Percentiles rank a stretch among this genome's conserved stretches.
Evolutionary conservation across 2,888 invertebrate species (phyloP).

Genomic region (Cryptocheilus praepositus): DNA sequence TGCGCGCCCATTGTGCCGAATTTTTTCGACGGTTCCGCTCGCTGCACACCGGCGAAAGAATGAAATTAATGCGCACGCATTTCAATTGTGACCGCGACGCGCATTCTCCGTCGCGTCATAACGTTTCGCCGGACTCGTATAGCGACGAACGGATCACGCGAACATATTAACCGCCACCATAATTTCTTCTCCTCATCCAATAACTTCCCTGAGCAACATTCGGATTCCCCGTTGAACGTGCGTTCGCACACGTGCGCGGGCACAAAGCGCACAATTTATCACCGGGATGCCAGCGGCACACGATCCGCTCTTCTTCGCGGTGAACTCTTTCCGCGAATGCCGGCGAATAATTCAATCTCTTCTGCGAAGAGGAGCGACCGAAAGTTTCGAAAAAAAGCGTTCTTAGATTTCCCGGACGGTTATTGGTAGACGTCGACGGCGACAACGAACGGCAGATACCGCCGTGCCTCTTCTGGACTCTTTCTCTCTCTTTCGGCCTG

Average conservation of each 20-base stretch:
- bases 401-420: conserved; percentile 47
- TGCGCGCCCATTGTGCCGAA: too few relatives aligned
- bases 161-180: too few relatives aligned
- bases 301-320: conserved; percentile 16
- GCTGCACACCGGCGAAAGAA: too few relatives aligned
- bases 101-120: too few relatives aligned
- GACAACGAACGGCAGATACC: background rate
- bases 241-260: conserved; percentile 5
- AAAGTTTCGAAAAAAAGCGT: conserved; percentile 61
- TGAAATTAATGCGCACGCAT: too few relatives aligned
- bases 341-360: conserved; percentile 64
- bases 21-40: too few relatives aligned
- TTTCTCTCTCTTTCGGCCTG: background rate
- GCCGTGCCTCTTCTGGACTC: too few relatives aligned
- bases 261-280: conserved; percentile 51
- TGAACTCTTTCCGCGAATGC: conserved; percentile 21
- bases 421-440: conserved; percentile 38
- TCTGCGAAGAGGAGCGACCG: conserved; percentile 45
- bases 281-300: conserved; percentile 44
- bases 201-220: too few relatives aligned
- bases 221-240: background rate
- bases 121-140: too few relatives aligned
- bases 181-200: too few relatives aligned
- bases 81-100: too few relatives aligned
- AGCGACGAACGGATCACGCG: too few relatives aligned